Percentiles rank a stretch among this genome's conserved stretches.
phyloP scores from a whole-genome alignment of 2,797 vertebrate species.

The Dryobates pubescens region DNA sequence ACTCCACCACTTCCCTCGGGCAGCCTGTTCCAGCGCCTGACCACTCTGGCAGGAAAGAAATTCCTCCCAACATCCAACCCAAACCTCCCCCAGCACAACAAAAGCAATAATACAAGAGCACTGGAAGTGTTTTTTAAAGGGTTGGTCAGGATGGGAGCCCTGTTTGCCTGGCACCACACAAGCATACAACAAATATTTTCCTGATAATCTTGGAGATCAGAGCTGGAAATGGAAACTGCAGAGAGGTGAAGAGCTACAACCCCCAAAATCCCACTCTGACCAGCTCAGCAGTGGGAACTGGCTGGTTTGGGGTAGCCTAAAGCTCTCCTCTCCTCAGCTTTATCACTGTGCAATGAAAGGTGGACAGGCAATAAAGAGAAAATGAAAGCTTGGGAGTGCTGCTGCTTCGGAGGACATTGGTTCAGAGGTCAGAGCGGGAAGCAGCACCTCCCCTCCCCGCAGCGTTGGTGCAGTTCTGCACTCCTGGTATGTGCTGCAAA shows the following conservation, averaged over 20 bases:
- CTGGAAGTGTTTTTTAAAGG: background rate
- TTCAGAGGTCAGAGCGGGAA: background rate
- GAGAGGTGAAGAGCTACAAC: background rate
- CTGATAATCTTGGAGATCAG: background rate
- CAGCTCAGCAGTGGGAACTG: background rate
- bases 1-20: too few species aligned
- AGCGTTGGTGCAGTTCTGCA: fast-evolving
- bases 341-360: fast-evolving
- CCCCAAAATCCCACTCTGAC: fast-evolving
- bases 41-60: too few species aligned
- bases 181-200: background rate
- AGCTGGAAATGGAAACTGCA: background rate
- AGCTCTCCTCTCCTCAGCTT: fast-evolving
- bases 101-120: background rate
- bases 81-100: background rate
- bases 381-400: background rate
- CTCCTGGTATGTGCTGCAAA: fast-evolving
- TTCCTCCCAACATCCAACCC: too few species aligned
- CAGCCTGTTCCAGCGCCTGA: too few species aligned
- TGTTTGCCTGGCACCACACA: background rate
- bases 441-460: background rate
- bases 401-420: fast-evolving
- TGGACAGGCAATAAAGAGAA: background rate
- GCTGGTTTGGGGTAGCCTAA: fast-evolving
- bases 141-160: background rate